phyloP scores from a whole-genome alignment of 2,113 vertebrate species.

The Otocyon megalotis region DNA sequence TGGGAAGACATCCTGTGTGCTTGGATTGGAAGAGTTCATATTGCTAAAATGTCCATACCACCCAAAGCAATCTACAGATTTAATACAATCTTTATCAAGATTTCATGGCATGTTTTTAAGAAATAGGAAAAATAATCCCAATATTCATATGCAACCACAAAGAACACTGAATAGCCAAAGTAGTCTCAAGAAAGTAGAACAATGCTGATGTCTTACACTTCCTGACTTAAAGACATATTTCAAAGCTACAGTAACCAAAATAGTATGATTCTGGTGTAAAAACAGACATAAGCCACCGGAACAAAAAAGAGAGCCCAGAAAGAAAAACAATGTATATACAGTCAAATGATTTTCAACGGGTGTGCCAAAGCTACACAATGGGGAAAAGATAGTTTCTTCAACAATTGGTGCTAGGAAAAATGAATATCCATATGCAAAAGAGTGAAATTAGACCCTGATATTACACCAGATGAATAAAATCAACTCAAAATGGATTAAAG shows the following conservation, averaged over 20 bases:
- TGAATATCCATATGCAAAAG: neutral
- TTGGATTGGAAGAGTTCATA: neutral
- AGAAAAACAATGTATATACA: neutral
- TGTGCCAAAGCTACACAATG: neutral
- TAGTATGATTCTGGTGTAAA: neutral
- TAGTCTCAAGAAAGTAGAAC: neutral
- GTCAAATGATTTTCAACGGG: neutral
- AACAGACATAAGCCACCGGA: neutral
- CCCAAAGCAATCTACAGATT: neutral
- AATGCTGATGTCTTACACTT: neutral
- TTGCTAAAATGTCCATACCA: neutral
- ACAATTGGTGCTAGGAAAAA: neutral
- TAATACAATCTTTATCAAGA: neutral
- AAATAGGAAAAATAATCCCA: neutral
- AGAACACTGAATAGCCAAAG: neutral
- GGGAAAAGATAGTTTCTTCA: neutral
- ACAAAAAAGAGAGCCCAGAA: neutral
- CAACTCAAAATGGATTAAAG: neutral
- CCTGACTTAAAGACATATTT: neutral
- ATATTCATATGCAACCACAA: neutral
- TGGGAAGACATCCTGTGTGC: neutral
- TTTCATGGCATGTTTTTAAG: neutral
- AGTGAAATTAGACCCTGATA: neutral
- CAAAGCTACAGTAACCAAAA: neutral
- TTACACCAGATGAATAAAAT: neutral